Evolutionary conservation across 2,888 invertebrate species (phyloP), one percentile per base, ranked within the genome.

Genomic region (Syritta pipiens): DNA sequence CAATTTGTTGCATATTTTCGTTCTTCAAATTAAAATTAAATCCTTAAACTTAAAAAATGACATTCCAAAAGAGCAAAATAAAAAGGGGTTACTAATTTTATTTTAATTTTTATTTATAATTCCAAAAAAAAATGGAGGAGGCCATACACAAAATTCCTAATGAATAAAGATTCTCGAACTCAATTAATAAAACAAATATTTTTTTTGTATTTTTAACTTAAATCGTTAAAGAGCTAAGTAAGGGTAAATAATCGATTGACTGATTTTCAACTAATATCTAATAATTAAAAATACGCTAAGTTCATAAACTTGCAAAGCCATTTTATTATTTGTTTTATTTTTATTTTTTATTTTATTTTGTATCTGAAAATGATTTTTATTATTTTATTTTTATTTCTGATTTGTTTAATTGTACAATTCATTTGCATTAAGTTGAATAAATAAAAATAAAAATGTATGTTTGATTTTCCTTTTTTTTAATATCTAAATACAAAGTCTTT

Each of bases 251-350:
- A 69, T 53, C 40, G 62, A 74, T 65, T 72, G 77, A 77, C 77
- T 77, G 77, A 77, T 77, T 77, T 76, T 63, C n/a, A 63, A 71
- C 48, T 53, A 59, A 51, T 51, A 55, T n/a, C 44, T 68, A 57
- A 65, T 77, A 46, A 65, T 62, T 62, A 32, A 30, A 48, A 59
- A 72, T 32, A 62, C 35, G 37, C 37, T 46, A n/a, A 62, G 60
- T 60, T 14, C 9, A 57, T 42, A 65, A 42, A 51, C 42, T 49
- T 53, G 24, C 55, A 37, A 57, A 46, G 48, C 62, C 60, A 62
- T 62, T 62, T 49, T n/a, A n/a, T n/a, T n/a, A n/a, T 49, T 49
- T 69, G 12, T 49, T 30, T 32, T 22, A 40, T 22, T 40, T 40
- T 17, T 19, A 24, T 26, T 28, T 19, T 26, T 32, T 46, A 17